Conservation (phyloP, 2,797 vertebrate genomes). For the Prunella strophiata region DNA sequence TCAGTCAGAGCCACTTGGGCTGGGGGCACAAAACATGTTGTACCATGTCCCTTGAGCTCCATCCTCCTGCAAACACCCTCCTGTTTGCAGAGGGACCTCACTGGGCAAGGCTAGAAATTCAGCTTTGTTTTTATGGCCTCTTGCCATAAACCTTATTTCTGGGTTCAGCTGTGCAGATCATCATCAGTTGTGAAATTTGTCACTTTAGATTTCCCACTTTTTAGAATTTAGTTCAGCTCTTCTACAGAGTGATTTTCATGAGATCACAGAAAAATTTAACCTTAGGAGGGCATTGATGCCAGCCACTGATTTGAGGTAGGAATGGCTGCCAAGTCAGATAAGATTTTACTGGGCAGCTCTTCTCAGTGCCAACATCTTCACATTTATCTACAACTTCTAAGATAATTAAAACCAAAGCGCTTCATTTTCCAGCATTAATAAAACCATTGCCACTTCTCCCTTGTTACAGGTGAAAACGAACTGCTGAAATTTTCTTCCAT, state of each 20-base stretch:
- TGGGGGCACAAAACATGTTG: not conserved
- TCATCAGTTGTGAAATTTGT: not conserved
- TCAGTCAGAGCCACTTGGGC: not conserved
- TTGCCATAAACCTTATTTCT: not conserved
- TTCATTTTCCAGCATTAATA: not conserved
- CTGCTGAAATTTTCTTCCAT: slow-evolving; percentile 86
- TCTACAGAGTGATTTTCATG: not conserved
- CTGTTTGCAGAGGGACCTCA: not conserved
- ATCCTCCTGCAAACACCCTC: not conserved
- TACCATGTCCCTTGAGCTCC: not conserved
- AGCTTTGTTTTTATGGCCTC: not conserved
- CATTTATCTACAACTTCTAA: not conserved
- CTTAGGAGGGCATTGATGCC: not conserved
- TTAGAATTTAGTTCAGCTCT: not conserved
- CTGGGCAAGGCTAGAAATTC: not conserved
- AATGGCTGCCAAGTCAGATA: not conserved
- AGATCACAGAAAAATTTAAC: not conserved
- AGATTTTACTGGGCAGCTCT: not conserved
- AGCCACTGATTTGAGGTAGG: not conserved
- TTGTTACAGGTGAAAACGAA: slow-evolving; percentile 88
- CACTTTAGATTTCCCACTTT: not conserved
- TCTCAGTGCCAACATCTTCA: not conserved
- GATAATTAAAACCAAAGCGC: not conserved
- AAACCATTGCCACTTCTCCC: not conserved
- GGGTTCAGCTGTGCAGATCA: not conserved